These are phyloP conservation scores for Potamarius usumacintae DNA, from an alignment of 2,113 vertebrate species.

Conservation along the genomic window DNA sequence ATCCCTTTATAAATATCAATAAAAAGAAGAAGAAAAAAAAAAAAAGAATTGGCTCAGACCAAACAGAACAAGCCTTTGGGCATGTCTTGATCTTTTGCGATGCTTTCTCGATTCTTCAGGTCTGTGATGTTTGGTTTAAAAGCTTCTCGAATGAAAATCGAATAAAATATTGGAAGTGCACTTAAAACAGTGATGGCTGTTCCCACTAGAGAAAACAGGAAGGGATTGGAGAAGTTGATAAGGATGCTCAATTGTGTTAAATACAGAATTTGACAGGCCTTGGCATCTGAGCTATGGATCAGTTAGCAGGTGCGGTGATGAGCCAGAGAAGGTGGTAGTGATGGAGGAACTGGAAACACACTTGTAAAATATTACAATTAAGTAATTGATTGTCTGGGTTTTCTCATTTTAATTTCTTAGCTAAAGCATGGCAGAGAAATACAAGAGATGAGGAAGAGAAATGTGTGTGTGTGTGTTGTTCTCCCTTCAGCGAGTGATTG, in stretches of 20 bases:
- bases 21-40: not conserved
- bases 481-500: constrained; percentile 45
- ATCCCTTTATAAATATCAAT: not conserved
- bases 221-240: not conserved
- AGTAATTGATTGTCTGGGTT: not conserved
- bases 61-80: not conserved
- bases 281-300: not conserved
- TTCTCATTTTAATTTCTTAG: not conserved
- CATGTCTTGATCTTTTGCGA: not conserved
- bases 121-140: not conserved
- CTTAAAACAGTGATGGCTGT: not conserved
- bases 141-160: not conserved
- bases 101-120: not conserved
- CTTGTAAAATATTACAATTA: not conserved
- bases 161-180: not conserved
- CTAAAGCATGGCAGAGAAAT: not conserved
- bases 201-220: not conserved
- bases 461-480: constrained; percentile 16
- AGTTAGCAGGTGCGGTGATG: not conserved
- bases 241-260: not conserved
- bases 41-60: not conserved
- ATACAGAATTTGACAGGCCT: not conserved
- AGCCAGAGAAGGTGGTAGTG: not conserved
- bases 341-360: not conserved
- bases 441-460: not conserved